Evolutionary conservation across 2,797 vertebrate species (phyloP), one percentile per base, ranked within the genome.

Genomic region (Cheirogaleus major): DNA sequence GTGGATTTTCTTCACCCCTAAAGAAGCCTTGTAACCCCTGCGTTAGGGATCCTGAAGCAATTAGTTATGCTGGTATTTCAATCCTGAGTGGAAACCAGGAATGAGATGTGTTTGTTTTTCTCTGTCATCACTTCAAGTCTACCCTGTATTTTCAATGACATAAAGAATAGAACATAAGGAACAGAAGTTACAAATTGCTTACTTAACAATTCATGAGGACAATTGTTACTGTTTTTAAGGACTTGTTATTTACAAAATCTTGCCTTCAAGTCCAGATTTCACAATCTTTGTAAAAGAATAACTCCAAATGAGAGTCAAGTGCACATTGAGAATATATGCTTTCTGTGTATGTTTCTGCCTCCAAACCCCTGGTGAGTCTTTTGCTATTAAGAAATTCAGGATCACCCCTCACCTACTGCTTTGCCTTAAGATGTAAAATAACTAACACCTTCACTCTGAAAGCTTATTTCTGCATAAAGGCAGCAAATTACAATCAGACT

Each of bases 401-500:
- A 45, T 85, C 38, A 92, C 76, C 27, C 7, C 12, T 95, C 32
- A 70, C 45, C 48, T 65, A 27, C 25, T 20, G 22, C 69, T 12
- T 94, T 86, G 69, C 50, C 65, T 81, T 89, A 76, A 73, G 4
- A 91, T 75, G 38, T 84, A 83, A 90, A 94, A 59, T 43, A 84
- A 43, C 59, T 65, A 88, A 59, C 27, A 48, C 11, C 20, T 57
- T 72, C n/a, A 55, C 6, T 93, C 52, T 55, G 61, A 91, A 93
- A 90, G 52, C n/a, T 70, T 25, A 67, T 75, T 73, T 89, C 89
- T 96, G 22, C 82, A 91, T 61, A 41, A 94, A 93, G 35, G 20
- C 41, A 52, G 70, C 72, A 93, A 89, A 95, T 91, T 83, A 89
- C 59, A 96, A 93, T 67, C 9, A 0, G 0, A 61, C 9, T 23